phyloP scores from a whole-genome alignment of 2,113 vertebrate species.

The Gavialis gangeticus region DNA sequence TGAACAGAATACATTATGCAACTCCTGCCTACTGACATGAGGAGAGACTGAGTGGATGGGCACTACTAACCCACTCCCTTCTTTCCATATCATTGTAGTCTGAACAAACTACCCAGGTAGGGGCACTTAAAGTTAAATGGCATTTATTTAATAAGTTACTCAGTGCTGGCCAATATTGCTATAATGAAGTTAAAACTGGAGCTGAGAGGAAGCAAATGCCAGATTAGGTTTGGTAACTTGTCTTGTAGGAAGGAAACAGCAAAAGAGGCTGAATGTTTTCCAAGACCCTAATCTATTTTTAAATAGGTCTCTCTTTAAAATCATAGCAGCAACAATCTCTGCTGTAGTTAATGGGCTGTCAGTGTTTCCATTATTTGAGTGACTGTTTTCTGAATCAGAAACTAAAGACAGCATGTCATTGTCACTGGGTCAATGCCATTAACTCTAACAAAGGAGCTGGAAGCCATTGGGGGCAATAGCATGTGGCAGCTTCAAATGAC shows the following conservation, averaged over 20 bases:
- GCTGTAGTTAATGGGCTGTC: constrained; percentile 78
- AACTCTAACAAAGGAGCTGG: constrained; percentile 56
- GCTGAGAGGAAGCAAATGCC: constrained; percentile 69
- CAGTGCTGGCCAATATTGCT: constrained; percentile 71
- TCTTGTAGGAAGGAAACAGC: constrained; percentile 58
- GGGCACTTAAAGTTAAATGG: constrained; percentile 62
- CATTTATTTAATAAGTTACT: constrained; percentile 80
- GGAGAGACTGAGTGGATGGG: not conserved
- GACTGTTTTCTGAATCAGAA: constrained; percentile 61
- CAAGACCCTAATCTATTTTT: constrained; percentile 75
- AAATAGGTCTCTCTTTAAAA: constrained; percentile 72
- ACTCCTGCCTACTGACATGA: not conserved
- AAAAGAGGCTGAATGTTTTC: constrained; percentile 64
- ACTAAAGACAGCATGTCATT: constrained; percentile 48
- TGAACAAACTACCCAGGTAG: constrained; percentile 47
- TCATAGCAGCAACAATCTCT: constrained; percentile 69
- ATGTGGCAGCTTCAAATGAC: not conserved
- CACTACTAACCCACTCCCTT: not conserved
- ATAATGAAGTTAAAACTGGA: constrained; percentile 81
- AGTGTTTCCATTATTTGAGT: constrained; percentile 63
- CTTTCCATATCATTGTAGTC: constrained; percentile 1
- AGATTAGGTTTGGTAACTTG: constrained; percentile 64
- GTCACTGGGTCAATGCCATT: constrained; percentile 35
- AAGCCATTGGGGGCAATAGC: constrained; percentile 12
- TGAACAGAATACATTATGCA: not conserved